Conservation (phyloP, 2,888 invertebrate species). For the Priapulus caudatus region DNA sequence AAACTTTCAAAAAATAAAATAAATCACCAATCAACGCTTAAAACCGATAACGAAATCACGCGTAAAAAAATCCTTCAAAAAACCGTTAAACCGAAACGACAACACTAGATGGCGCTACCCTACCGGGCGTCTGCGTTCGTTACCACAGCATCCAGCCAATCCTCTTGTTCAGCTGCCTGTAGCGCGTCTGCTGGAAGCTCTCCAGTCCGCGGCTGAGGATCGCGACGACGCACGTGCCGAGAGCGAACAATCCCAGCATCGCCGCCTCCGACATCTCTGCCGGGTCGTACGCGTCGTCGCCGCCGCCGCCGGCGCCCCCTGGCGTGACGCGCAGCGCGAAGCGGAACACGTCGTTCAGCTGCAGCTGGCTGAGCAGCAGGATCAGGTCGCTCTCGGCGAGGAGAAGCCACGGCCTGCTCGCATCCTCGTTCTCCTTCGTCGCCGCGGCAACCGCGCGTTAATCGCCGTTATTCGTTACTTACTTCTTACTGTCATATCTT, state of each 20-base stretch:
- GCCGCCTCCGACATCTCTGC: conserved; percentile 45
- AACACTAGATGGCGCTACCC: no score
- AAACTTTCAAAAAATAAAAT: no score
- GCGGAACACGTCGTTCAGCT: conserved; percentile 54
- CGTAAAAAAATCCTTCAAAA: no score
- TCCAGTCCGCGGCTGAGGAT: conserved; percentile 53
- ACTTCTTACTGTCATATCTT: no score
- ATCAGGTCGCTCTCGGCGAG: conserved; percentile 64
- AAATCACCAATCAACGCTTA: no score
- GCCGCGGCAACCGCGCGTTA: no score
- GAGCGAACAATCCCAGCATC: conserved; percentile 54
- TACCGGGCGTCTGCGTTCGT: no score
- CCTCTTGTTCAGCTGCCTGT: conserved; percentile 51
- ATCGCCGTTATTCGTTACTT: no score
- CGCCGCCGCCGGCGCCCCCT: conserved; percentile 51
- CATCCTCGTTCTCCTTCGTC: conserved; percentile 52
- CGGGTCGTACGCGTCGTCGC: conserved; percentile 39
- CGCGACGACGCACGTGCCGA: conserved; percentile 51
- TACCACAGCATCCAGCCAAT: conserved; percentile 38
- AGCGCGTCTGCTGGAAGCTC: conserved; percentile 52
- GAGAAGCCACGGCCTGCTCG: conserved; percentile 42
- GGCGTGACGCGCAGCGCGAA: conserved; percentile 37
- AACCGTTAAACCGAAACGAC: no score
- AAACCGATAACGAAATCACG: no score
- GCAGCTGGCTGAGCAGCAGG: conserved; percentile 59